phyloP scores from a whole-genome alignment of 2,797 vertebrate species.

The Meda fulgida region DNA sequence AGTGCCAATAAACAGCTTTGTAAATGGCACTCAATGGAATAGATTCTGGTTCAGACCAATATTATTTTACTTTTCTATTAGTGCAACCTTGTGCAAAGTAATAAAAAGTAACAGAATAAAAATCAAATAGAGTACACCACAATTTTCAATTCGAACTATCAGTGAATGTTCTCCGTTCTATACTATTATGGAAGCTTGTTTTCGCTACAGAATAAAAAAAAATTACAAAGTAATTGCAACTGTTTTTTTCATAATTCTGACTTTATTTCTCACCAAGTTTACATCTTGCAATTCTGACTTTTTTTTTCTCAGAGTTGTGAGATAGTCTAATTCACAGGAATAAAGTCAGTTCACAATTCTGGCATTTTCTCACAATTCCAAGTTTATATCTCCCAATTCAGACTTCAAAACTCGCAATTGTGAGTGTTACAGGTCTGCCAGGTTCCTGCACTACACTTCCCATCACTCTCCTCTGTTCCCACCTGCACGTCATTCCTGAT shows the following conservation, averaged over 20 bases:
- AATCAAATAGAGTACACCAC: neutral
- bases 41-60: neutral
- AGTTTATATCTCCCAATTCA: neutral
- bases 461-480: too few species aligned
- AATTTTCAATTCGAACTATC: neutral
- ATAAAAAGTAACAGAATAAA: neutral
- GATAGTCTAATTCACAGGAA: neutral
- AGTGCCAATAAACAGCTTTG: neutral
- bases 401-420: too few species aligned
- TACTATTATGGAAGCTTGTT: neutral
- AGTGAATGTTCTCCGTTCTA: neutral
- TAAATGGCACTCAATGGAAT: constrained; percentile 1
- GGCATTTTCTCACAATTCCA: neutral
- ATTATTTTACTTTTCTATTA: neutral
- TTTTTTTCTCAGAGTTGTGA: neutral
- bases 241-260: neutral
- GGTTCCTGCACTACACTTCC: too few species aligned
- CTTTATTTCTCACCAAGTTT: neutral
- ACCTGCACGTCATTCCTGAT: too few species aligned
- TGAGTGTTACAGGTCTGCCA: too few species aligned
- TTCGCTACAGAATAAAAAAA: neutral
- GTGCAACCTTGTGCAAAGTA: neutral
- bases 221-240: neutral
- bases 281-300: neutral
- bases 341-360: neutral